These are phyloP conservation scores for Coracias cyanogaster DNA, from an alignment of 2,797 vertebrate species.

Conservation along the genomic window DNA sequence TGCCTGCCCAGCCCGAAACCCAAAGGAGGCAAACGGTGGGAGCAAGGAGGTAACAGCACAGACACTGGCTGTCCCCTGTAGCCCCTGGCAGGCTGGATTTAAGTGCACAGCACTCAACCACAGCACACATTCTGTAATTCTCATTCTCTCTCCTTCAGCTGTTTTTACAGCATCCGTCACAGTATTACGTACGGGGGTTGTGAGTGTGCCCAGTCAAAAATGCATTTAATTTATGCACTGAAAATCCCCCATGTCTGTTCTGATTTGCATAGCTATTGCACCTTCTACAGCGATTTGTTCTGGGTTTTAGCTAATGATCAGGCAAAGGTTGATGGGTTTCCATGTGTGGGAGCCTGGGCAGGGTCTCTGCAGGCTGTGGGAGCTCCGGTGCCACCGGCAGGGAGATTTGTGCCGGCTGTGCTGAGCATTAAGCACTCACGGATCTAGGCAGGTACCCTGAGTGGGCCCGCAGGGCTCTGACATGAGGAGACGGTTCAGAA, in stretches of 20 bases:
- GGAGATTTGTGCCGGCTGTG: not conserved
- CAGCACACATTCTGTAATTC: not conserved
- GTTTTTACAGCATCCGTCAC: not conserved
- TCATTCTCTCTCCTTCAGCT: not conserved
- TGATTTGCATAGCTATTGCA: constrained; percentile 34
- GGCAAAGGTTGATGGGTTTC: not conserved
- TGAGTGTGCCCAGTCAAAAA: not conserved
- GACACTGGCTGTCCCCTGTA: not conserved
- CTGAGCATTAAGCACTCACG: not conserved
- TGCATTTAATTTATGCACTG: not conserved
- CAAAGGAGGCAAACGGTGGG: not conserved
- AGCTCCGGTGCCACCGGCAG: not conserved
- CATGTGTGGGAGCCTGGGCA: not conserved
- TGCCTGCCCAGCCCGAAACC: not conserved
- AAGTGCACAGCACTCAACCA: not conserved
- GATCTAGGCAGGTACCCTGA: not conserved
- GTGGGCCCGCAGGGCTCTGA: not conserved
- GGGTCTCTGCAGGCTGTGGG: not conserved
- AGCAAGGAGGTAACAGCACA: not conserved
- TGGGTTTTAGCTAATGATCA: constrained; percentile 39
- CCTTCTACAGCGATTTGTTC: not conserved
- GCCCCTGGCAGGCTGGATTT: not conserved
- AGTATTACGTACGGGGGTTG: not conserved
- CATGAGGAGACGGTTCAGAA: not conserved
- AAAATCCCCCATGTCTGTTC: not conserved